Evolutionary conservation across 1,140 invertebrate species (phyloP), one percentile per base, ranked within the genome.

Genomic region (Heliothis subflexa): DNA sequence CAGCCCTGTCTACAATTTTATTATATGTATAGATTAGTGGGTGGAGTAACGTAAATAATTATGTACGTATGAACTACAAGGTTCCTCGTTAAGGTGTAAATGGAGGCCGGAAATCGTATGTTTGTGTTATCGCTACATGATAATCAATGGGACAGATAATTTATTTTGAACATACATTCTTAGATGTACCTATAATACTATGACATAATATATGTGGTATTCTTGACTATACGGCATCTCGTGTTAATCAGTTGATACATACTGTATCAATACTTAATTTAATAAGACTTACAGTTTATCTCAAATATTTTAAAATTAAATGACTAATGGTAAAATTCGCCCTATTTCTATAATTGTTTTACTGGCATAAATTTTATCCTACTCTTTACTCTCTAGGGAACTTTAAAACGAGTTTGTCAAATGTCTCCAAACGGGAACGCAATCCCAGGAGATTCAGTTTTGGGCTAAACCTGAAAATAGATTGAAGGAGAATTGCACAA

Each of bases 1-100:
- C n/a, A n/a, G n/a, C n/a, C n/a, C n/a, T n/a, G n/a, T n/a, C n/a
- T n/a, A n/a, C n/a, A n/a, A n/a, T n/a, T n/a, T n/a, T n/a, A n/a
- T n/a, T n/a, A n/a, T n/a, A n/a, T n/a, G n/a, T n/a, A n/a, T n/a
- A n/a, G n/a, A 45, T 64, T 64, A 64, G 61, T 47, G 61, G 61
- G 28, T 14, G 59, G 28, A n/a, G 61, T 47, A 64, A 47, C 40
- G 40, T 64, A 64, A 64, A 64, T 64, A 18, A 64, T 64, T 18
- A 16, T 64, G 40, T 45, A 64, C 61, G 40, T 47, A 47, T 64
- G 61, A 18, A 18, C 9, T 16, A 45, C 40, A 64, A 64, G 61
- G 40, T 18, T 64, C 11, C 59, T 62, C 11, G 61, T 64, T 47
- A 11, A 16, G n/a, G 33, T 64, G 33, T 47, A 9, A 66, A n/a